phyloP scores from a whole-genome alignment of 2,888 invertebrate genomes.

The Lasioglossum lativentre region DNA sequence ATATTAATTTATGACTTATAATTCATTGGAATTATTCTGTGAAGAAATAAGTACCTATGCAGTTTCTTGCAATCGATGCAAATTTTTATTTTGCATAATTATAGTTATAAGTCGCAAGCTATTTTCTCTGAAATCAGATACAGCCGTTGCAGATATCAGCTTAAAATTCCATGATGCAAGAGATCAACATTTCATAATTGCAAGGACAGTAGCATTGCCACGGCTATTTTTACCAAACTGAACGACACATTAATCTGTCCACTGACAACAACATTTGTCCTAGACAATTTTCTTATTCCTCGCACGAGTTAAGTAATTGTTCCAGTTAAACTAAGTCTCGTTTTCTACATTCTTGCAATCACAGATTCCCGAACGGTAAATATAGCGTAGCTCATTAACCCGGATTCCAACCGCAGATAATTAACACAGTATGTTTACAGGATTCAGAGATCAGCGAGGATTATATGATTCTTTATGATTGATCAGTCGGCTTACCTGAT shows the following conservation, averaged over 20 bases:
- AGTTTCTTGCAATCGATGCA: too few relatives aligned
- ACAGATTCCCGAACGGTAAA: background rate
- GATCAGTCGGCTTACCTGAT: conserved; percentile 40
- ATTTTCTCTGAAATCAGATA: too few relatives aligned
- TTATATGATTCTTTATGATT: background rate
- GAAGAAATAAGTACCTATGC: too few relatives aligned
- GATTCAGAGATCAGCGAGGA: background rate
- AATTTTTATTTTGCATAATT: too few relatives aligned
- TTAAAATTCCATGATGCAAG: background rate
- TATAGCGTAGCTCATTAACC: background rate
- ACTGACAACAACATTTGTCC: too few relatives aligned
- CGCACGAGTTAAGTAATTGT: background rate
- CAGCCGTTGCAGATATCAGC: background rate
- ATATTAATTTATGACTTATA: too few relatives aligned
- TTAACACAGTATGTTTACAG: background rate
- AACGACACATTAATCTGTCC: too few relatives aligned
- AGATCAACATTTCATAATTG: too few relatives aligned
- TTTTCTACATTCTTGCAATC: background rate
- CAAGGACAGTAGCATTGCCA: too few relatives aligned
- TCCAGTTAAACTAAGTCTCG: background rate
- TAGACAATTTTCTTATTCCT: too few relatives aligned
- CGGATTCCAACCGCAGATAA: background rate
- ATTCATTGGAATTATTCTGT: too few relatives aligned
- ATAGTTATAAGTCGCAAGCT: too few relatives aligned
- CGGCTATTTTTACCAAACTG: background rate